phyloP scores from a whole-genome alignment of 2,888 invertebrate genomes.

The Drosophila histrio region DNA sequence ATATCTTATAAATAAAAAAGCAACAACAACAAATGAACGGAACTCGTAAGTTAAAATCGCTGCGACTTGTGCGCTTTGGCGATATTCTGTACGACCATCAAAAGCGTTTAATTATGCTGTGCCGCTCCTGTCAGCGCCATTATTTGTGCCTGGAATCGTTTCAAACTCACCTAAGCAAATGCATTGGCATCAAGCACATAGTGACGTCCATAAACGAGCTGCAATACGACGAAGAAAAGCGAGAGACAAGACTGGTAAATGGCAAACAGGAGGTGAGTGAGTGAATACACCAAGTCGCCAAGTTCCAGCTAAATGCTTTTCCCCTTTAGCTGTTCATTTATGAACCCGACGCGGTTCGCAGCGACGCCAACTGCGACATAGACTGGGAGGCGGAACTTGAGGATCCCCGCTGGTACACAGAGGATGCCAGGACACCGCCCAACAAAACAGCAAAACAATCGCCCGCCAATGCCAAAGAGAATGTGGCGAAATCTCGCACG shows the following conservation, averaged over 20 bases:
- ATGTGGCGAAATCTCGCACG: slow-evolving; percentile 31
- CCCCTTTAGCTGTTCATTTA: slow-evolving; percentile 67
- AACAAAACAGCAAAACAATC: slow-evolving; percentile 47
- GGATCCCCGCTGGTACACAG: slow-evolving; percentile 79
- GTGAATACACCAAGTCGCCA: no score
- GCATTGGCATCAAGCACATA: slow-evolving; percentile 60
- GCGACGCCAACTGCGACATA: slow-evolving; percentile 34
- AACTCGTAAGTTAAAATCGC: slow-evolving; percentile 37
- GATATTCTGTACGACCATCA: slow-evolving; percentile 75
- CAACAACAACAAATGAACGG: slow-evolving; percentile 55
- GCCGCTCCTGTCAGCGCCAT: slow-evolving; percentile 69
- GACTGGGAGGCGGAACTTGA: slow-evolving; percentile 78
- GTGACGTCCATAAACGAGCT: slow-evolving; percentile 39
- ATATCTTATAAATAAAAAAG: background rate
- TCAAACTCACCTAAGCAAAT: slow-evolving; percentile 63
- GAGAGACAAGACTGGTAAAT: slow-evolving; percentile 49
- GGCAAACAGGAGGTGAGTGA: slow-evolving; percentile 66
- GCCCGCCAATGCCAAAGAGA: slow-evolving; percentile 71
- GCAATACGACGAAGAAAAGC: slow-evolving; percentile 51
- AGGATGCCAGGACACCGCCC: slow-evolving; percentile 10
- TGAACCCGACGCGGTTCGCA: slow-evolving; percentile 66
- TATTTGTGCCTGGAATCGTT: slow-evolving; percentile 60
- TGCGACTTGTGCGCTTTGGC: slow-evolving; percentile 69
- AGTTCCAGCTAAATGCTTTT: background rate
- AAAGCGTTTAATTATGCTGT: slow-evolving; percentile 63